Evolutionary conservation across 2,888 invertebrate genomes (phyloP).

Genomic region (Drosophila kanekoi): DNA sequence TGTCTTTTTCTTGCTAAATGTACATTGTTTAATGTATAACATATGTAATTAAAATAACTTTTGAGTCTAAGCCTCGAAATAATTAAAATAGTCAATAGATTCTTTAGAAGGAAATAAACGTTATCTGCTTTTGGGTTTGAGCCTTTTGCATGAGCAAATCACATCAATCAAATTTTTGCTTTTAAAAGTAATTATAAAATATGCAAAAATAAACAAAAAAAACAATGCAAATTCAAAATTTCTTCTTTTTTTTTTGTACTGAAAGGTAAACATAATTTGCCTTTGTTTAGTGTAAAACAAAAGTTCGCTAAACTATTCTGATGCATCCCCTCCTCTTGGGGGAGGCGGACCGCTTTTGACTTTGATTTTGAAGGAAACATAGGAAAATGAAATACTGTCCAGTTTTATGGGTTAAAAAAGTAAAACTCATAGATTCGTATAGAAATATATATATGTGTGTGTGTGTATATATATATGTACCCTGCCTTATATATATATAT

Average conservation of each 20-base stretch:
- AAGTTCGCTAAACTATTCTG: conserved; percentile 15
- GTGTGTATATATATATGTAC: conserved; percentile 23
- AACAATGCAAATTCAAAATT: conserved; percentile 54
- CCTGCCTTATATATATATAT: conserved; percentile 31
- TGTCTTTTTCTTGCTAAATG: conserved; percentile 55
- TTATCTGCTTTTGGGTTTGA: conserved; percentile 49
- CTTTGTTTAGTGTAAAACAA: conserved; percentile 26
- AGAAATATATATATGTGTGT: conserved; percentile 15
- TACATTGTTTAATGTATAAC: conserved; percentile 56
- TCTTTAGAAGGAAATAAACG: conserved; percentile 42
- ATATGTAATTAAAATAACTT: conserved; percentile 47
- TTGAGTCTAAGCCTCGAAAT: conserved; percentile 65
- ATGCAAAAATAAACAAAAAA: conserved; percentile 22
- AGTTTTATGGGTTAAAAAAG: conserved; percentile 21
- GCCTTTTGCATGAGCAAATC: conserved; percentile 58
- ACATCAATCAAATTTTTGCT: conserved; percentile 39
- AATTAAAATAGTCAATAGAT: conserved; percentile 52
- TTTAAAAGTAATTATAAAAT: conserved; percentile 34
- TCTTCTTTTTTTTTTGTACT: conserved; percentile 61
- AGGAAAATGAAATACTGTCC: conserved; percentile 47
- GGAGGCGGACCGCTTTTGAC: conserved; percentile 11
- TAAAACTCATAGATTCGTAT: conserved; percentile 19
- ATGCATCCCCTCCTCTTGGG: neutral
- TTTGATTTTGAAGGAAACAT: conserved; percentile 34
- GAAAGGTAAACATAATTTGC: conserved; percentile 58